Conservation (phyloP, 2,888 invertebrate genomes). For the Hypomecis atomaria region DNA sequence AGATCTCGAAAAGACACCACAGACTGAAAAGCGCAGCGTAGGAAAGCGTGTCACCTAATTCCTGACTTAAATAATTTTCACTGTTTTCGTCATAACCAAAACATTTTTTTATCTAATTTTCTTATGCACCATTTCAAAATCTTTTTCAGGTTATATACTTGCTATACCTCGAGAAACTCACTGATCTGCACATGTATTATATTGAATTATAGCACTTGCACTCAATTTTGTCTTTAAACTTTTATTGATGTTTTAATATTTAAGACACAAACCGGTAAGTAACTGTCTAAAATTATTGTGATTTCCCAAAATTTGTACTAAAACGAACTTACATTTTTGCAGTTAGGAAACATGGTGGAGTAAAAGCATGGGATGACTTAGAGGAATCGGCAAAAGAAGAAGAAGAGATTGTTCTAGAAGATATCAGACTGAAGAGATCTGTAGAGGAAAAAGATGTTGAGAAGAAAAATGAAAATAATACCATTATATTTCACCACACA, state of each 20-base stretch:
- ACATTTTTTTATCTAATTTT: too few species aligned
- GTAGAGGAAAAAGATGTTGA: conserved; percentile 32
- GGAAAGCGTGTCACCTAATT: too few species aligned
- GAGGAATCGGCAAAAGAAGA: neutral
- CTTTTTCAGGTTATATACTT: conserved; percentile 73
- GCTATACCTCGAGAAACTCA: conserved; percentile 57
- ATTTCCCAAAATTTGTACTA: neutral
- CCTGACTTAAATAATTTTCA: too few species aligned
- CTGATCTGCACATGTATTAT: conserved; percentile 49
- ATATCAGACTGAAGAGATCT: conserved; percentile 62
- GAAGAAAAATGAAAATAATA: conserved; percentile 47
- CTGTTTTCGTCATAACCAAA: too few species aligned
- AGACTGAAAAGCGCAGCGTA: too few species aligned
- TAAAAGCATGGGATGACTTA: conserved; percentile 5
- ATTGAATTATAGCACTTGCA: conserved; percentile 63
- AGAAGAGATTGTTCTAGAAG: conserved; percentile 33
- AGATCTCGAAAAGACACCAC: too few species aligned
- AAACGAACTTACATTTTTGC: conserved; percentile 35
- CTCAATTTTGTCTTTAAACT: conserved; percentile 31
- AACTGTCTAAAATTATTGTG: neutral
- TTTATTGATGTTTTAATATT: conserved; percentile 30
- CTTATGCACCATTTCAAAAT: neutral
- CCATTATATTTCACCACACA: conserved; percentile 63
- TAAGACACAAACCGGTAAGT: conserved; percentile 31
- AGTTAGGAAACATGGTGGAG: conserved; percentile 30